A percentile compares a stretch with the other conserved stretches of the same genome.
These are phyloP conservation scores for Cydia strobilella DNA, from an alignment of 1,140 invertebrate genomes.

Conservation along the genomic window DNA sequence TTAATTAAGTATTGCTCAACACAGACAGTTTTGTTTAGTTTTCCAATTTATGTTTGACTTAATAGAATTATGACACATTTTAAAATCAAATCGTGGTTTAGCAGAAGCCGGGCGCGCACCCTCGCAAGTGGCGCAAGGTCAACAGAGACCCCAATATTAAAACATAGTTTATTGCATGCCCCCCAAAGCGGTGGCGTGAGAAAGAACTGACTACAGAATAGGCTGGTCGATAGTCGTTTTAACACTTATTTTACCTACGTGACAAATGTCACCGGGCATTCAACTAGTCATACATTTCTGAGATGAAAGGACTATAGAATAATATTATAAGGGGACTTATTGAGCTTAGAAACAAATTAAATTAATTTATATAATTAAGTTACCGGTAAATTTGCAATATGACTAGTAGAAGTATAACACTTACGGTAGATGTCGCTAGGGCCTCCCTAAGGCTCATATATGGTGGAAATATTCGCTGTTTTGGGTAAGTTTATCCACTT, in stretches of 20 bases:
- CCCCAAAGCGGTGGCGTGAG: conserved; percentile 42
- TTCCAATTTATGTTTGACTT: not conserved
- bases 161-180: conserved; percentile 45
- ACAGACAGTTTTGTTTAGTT: not conserved
- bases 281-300: not conserved
- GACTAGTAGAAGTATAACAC: too few relatives aligned
- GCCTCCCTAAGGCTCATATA: too few relatives aligned
- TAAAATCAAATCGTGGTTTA: conserved; percentile 1
- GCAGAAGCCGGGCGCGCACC: not conserved
- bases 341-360: too few relatives aligned
- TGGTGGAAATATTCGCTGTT: too few relatives aligned
- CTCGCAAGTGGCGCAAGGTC: conserved; percentile 50
- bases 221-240: not conserved
- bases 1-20: too few relatives aligned
- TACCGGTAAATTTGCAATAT: too few relatives aligned
- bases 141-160: conserved; percentile 40
- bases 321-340: too few relatives aligned
- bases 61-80: not conserved
- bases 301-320: not conserved
- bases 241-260: not conserved
- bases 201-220: conserved; percentile 36
- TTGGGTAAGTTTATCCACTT: too few relatives aligned
- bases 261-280: not conserved
- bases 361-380: too few relatives aligned
- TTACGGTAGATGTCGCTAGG: too few relatives aligned